Evolutionary conservation across 1,140 invertebrate genomes (phyloP).

Genomic region (Zaprionus africanus): DNA sequence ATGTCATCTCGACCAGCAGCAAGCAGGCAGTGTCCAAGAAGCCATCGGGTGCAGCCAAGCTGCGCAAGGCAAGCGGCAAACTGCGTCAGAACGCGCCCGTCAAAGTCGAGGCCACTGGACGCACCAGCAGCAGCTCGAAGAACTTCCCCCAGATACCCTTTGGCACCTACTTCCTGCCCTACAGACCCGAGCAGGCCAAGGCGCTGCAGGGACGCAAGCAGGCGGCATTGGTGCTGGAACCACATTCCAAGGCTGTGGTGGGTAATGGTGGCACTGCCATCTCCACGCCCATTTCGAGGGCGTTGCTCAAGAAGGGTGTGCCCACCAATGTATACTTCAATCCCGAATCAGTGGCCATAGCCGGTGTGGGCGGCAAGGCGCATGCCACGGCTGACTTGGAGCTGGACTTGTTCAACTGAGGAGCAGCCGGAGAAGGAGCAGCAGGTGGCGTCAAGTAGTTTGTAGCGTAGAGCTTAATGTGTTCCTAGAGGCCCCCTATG

Average conservation of each 20-base stretch:
- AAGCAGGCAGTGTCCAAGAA: slow-evolving; percentile 3
- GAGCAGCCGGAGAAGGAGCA: neutral
- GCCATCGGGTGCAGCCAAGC: slow-evolving; percentile 24
- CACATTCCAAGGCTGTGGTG: slow-evolving; percentile 87
- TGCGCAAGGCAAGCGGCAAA: slow-evolving; percentile 32
- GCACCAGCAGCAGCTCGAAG: slow-evolving; percentile 61
- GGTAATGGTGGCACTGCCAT: slow-evolving; percentile 88
- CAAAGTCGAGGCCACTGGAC: slow-evolving; percentile 81
- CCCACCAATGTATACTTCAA: slow-evolving; percentile 86
- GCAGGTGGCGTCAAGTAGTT: slow-evolving; percentile 18
- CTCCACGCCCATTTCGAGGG: slow-evolving; percentile 88
- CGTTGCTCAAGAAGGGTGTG: slow-evolving; percentile 85
- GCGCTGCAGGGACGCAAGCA: slow-evolving; percentile 59
- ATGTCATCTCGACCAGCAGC: slow-evolving; percentile 59
- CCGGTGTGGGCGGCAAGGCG: slow-evolving; percentile 89
- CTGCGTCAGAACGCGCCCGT: slow-evolving; percentile 19
- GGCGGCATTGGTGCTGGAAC: slow-evolving; percentile 87
- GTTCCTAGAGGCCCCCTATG: slow-evolving; percentile 54
- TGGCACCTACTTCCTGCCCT: slow-evolving; percentile 76
- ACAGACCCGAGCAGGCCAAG: slow-evolving; percentile 45
- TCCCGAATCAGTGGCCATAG: slow-evolving; percentile 88
- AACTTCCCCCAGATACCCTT: slow-evolving; percentile 77
- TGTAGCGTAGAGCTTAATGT: slow-evolving; percentile 30
- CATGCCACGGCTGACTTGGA: slow-evolving; percentile 88
- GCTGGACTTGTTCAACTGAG: slow-evolving; percentile 83